phyloP scores from a whole-genome alignment of 2,113 vertebrate species.

The Menidia beryllina region DNA sequence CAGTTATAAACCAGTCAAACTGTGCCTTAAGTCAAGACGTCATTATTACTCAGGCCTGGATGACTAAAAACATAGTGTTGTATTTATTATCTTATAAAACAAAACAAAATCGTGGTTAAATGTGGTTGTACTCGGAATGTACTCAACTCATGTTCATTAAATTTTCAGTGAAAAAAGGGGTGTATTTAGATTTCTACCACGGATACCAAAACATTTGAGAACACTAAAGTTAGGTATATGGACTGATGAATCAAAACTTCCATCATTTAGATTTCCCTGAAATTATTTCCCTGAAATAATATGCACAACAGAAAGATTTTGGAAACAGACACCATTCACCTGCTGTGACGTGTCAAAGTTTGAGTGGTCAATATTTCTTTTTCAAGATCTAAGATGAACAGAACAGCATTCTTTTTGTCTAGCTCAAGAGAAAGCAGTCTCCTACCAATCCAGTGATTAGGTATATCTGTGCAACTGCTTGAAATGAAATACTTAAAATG shows the following conservation, averaged over 20 bases:
- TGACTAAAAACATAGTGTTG: too few species aligned
- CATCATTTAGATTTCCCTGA: too few species aligned
- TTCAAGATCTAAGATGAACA: background rate
- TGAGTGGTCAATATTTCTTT: background rate
- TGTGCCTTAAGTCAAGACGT: too few species aligned
- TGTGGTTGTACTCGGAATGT: background rate
- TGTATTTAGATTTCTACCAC: background rate
- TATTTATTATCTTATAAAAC: too few species aligned
- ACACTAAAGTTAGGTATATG: background rate
- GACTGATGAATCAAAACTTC: too few species aligned
- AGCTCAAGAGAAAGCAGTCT: too few species aligned
- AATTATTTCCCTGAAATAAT: too few species aligned
- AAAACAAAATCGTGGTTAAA: background rate
- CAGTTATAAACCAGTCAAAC: too few species aligned
- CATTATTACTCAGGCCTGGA: too few species aligned
- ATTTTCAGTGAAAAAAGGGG: background rate
- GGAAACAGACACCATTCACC: background rate
- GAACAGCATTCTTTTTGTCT: background rate
- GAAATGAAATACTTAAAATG: constrained; percentile 2
- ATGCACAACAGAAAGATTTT: constrained; percentile 8
- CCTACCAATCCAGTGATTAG: background rate
- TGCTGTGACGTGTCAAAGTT: background rate
- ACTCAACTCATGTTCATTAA: background rate
- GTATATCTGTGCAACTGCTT: background rate
- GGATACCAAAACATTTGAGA: background rate